Base-by-base conservation (phyloP, 2,113 vertebrate species). In the Coptodon bakossiorum region DNA sequence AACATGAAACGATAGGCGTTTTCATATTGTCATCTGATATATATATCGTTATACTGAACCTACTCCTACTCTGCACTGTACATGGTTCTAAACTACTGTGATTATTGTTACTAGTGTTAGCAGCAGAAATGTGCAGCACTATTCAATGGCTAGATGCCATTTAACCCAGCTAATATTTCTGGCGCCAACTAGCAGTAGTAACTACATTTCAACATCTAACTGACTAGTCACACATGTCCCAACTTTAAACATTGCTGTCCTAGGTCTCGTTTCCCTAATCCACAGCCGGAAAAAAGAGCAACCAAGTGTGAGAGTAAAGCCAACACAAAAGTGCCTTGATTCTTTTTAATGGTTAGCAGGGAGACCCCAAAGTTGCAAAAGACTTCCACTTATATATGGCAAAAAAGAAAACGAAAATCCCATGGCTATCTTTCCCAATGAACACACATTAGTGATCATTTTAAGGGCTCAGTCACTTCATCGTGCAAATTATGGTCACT, bases 1-100 rank as follows among this genome's bases (percentile, higher is more conserved):
- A 61, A 61, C 0, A 61, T 34, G 57, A 61, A 61, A 34, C 0
- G 0, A 61, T 34, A 61, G 29, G 9, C 1, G 0, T 61, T 61
- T 61, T 61, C 57, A 34, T 61, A 61, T 61, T 34, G 29, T 17
- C 57, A 17, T 34, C 29, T 1, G 16, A 61, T 61, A 61, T 61
- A 61, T 34, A 61, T 34, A 61, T 61, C 16, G 5, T 61, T 61
- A 61, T 34, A 61, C 19, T 61, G 57, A 61, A 34, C 57, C 29
- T 61, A 61, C 34, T 34, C 59, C 29, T 61, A 61, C 34, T 34
- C 59, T 34, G 59, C 43, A 76, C 13, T 43, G 13, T 19, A 50
- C 19, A 50, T 50, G 6, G 16, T 50, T 76, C 24, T 52, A 50
- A 52, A 52, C 45, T 52, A 17, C 45, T 52, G 45, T 52, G 27